Percentiles rank a stretch among this genome's conserved stretches.
Conservation (phyloP, 2,797 vertebrate genomes). For the Hippoglossus hippoglossus region DNA sequence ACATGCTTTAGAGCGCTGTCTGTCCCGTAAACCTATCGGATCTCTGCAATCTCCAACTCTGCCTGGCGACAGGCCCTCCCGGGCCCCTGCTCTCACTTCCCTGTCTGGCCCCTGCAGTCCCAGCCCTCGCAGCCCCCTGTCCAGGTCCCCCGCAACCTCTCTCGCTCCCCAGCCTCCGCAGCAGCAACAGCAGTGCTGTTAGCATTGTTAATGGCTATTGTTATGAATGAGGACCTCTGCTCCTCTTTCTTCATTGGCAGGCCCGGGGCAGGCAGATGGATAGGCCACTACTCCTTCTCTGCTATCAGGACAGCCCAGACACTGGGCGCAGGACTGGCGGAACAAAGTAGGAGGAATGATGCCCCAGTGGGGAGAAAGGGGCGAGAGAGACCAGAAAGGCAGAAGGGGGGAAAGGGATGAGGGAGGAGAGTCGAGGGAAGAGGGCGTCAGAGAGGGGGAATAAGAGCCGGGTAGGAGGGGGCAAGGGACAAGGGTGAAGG, state of each 20-base stretch:
- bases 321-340: conserved; percentile 80
- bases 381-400: conserved; percentile 63
- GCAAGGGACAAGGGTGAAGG: conserved; percentile 79
- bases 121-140: conserved; percentile 55
- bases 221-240: conserved; percentile 88
- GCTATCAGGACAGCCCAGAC: conserved; percentile 86
- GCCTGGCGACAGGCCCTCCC: conserved; percentile 82
- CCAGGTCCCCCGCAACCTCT: conserved; percentile 62
- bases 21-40: conserved; percentile 80
- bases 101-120: conserved; percentile 59
- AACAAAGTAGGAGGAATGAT: conserved; percentile 88
- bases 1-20: conserved; percentile 67
- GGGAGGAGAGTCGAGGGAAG: conserved; percentile 60
- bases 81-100: conserved; percentile 59
- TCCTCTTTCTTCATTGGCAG: conserved; percentile 79
- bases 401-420: conserved; percentile 37
- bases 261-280: conserved; percentile 85
- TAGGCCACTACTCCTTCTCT: conserved; percentile 81
- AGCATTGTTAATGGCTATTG: conserved; percentile 88
- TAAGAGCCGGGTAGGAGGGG: conserved; percentile 53
- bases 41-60: conserved; percentile 81
- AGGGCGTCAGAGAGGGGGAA: conserved; percentile 50
- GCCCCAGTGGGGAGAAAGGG: conserved; percentile 77
- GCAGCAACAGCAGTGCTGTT: conserved; percentile 76
- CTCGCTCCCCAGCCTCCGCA: conserved; percentile 62